Conservation (phyloP, 2,888 invertebrate genomes). For the Drosophila fungiperda region DNA sequence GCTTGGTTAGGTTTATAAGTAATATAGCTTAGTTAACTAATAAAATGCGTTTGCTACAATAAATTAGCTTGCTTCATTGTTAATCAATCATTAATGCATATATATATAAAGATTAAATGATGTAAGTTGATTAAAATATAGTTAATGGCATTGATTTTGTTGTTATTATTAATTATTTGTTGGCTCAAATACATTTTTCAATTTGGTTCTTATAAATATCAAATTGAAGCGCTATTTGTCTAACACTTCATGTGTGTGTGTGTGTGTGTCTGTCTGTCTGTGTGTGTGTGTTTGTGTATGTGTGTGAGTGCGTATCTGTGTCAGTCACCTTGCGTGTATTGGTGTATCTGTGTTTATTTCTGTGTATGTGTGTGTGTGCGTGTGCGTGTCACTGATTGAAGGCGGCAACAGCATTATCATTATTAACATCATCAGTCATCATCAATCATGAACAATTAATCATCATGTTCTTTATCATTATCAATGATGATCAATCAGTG, state of each 20-base stretch:
- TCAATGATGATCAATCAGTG: constrained; percentile 38
- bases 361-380: constrained; percentile 34
- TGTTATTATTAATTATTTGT: constrained; percentile 26
- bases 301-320: constrained; percentile 2
- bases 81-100: constrained; percentile 55
- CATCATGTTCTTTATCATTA: constrained; percentile 12
- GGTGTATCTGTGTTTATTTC: constrained; percentile 16
- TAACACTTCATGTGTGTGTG: constrained; percentile 29
- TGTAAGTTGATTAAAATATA: constrained; percentile 42
- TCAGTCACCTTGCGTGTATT: background rate
- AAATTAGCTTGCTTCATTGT: constrained; percentile 42
- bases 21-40: constrained; percentile 42
- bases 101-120: constrained; percentile 32
- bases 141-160: constrained; percentile 10
- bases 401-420: constrained; percentile 52
- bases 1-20: constrained; percentile 15
- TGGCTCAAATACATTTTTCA: constrained; percentile 40
- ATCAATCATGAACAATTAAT: constrained; percentile 30
- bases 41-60: constrained; percentile 51
- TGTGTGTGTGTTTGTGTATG: constrained; percentile 19
- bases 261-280: constrained; percentile 24
- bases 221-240: constrained; percentile 42
- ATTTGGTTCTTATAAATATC: constrained; percentile 8
- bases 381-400: constrained; percentile 53
- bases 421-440: constrained; percentile 38